A percentile compares a stretch with the other conserved stretches of the same genome.
phyloP scores from a whole-genome alignment of 2,797 vertebrate genomes.

The Eulemur albifrons region DNA sequence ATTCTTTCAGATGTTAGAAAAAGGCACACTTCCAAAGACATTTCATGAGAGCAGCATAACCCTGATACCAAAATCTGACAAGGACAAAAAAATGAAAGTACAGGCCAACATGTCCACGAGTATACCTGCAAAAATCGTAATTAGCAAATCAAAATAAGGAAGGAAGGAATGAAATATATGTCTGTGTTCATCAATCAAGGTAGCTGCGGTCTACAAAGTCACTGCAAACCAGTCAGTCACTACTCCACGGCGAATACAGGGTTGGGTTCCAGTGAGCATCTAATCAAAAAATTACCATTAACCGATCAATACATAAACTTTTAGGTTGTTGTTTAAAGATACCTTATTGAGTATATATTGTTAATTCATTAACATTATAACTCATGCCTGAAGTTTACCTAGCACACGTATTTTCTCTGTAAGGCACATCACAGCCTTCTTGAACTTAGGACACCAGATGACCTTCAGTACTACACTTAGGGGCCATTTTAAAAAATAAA shows the following conservation, averaged over 20 bases:
- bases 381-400: not conserved
- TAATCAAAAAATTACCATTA: not conserved
- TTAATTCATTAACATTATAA: not conserved
- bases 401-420: not conserved
- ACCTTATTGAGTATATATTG: not conserved
- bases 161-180: not conserved
- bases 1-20: not conserved
- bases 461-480: not conserved
- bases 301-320: not conserved
- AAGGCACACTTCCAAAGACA: not conserved
- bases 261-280: not conserved
- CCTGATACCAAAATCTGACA: not conserved
- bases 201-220: not conserved
- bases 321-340: not conserved
- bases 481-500: not conserved
- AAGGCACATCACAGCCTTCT: not conserved
- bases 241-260: not conserved
- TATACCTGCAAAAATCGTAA: not conserved
- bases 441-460: not conserved
- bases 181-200: not conserved
- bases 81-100: not conserved
- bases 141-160: not conserved
- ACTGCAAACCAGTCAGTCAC: too few relatives aligned
- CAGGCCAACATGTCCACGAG: not conserved
- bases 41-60: not conserved